phyloP scores from a whole-genome alignment of 2,113 vertebrate species.

The Procavia capensis region DNA sequence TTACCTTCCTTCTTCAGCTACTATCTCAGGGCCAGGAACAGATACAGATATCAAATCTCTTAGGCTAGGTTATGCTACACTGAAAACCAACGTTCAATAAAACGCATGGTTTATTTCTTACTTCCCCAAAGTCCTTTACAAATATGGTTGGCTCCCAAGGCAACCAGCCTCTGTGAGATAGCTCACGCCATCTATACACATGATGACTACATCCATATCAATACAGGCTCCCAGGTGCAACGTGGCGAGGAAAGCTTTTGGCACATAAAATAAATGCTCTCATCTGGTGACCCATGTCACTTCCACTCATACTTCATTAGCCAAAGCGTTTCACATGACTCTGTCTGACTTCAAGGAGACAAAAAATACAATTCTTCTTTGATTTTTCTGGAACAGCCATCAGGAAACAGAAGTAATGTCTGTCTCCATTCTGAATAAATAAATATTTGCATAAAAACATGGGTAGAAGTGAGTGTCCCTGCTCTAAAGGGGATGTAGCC shows the following conservation, averaged over 20 bases:
- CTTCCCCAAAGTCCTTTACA: background rate
- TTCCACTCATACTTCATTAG: background rate
- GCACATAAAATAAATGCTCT: background rate
- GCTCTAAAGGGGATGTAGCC: background rate
- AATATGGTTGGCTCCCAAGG: background rate
- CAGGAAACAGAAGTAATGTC: background rate
- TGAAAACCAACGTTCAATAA: background rate
- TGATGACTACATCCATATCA: background rate
- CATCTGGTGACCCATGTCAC: background rate
- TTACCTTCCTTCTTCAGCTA: background rate
- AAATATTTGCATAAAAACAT: background rate
- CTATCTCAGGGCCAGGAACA: background rate
- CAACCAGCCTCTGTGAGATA: background rate
- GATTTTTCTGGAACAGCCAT: background rate
- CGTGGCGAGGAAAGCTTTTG: background rate
- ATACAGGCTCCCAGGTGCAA: background rate
- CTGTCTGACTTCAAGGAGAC: background rate
- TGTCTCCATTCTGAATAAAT: background rate
- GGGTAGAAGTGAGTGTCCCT: background rate
- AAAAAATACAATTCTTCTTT: background rate
- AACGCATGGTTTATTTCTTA: background rate
- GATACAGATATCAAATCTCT: background rate
- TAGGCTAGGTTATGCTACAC: background rate
- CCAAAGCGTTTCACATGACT: background rate
- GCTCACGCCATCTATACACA: background rate